Conservation (phyloP, 2,888 invertebrate genomes). For the Chromoteleia sp. region DNA sequence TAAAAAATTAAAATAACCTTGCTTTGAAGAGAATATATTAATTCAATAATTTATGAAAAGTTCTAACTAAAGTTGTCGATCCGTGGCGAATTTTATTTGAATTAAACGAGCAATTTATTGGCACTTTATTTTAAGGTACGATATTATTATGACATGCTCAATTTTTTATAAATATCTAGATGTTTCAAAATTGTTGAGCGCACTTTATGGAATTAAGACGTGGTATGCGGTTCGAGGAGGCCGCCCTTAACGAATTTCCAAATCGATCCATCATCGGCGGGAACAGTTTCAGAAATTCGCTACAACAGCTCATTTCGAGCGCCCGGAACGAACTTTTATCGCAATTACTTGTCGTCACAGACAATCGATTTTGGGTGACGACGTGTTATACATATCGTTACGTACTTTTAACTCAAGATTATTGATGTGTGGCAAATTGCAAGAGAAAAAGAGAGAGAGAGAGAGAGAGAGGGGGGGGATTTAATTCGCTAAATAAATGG, state of each 20-base stretch:
- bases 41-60: no score
- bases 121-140: no score
- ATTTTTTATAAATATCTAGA: not conserved
- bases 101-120: no score
- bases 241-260: conserved; percentile 46
- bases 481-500: conserved; percentile 45
- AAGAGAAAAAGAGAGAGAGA: no score
- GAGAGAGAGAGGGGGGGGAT: no score
- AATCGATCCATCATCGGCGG: conserved; percentile 70
- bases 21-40: no score
- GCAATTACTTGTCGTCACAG: conserved; percentile 73
- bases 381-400: conserved; percentile 69
- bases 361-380: conserved; percentile 73
- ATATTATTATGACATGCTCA: no score
- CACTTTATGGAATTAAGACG: conserved; percentile 32
- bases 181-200: no score
- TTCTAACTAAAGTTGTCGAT: no score
- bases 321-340: conserved; percentile 73
- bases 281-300: conserved; percentile 66
- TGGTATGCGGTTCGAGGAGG: no score
- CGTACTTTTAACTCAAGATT: conserved; percentile 56
- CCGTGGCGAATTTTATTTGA: no score
- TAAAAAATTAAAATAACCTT: no score
- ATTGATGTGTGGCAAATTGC: conserved; percentile 72
- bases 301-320: conserved; percentile 59